These are phyloP conservation scores for Lichenostomus cassidix DNA, from an alignment of 2,113 vertebrate species.

Conservation along the genomic window DNA sequence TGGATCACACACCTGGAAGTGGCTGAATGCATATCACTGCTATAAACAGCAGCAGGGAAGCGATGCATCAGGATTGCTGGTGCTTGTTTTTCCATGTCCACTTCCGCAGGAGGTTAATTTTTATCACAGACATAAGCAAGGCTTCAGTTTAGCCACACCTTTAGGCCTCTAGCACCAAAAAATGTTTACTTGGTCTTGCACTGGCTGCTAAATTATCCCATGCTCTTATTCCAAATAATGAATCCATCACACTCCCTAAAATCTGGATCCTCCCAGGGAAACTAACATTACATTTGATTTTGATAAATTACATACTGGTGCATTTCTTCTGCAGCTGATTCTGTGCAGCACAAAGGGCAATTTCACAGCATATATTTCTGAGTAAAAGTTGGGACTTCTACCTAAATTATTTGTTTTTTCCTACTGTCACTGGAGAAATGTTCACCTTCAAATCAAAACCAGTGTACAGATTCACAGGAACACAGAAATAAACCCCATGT, in stretches of 20 bases:
- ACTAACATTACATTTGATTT: neutral
- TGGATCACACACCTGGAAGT: neutral
- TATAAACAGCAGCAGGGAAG: neutral
- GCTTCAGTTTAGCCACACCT: neutral
- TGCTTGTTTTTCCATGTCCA: neutral
- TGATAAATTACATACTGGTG: neutral
- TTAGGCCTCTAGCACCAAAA: neutral
- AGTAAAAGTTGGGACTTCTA: neutral
- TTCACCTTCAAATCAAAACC: neutral
- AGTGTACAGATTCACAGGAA: neutral
- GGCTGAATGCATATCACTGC: neutral
- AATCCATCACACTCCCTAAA: neutral
- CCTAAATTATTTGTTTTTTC: neutral
- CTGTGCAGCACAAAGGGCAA: neutral
- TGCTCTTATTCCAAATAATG: neutral
- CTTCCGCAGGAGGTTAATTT: neutral
- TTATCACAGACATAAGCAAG: neutral
- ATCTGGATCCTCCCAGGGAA: neutral
- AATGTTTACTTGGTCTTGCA: neutral
- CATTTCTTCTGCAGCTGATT: neutral
- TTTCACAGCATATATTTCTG: neutral
- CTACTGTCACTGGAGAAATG: neutral
- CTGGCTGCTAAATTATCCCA: neutral
- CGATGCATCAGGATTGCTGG: accelerated
- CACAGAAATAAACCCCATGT: neutral